Evolutionary conservation across 2,888 invertebrate genomes (phyloP).

Genomic region (Eristalis tenax): DNA sequence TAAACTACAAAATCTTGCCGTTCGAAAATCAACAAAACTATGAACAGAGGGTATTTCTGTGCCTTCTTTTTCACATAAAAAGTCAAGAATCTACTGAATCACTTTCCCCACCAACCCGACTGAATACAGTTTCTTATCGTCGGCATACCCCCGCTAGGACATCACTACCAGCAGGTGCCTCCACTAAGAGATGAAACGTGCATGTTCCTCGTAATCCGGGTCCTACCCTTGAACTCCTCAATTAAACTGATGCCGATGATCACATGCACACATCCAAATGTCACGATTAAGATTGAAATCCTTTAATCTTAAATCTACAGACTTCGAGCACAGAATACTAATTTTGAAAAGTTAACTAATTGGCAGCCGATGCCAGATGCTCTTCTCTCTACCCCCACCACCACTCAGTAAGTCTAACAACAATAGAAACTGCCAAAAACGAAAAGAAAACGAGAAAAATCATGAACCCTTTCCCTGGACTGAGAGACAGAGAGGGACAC

Average conservation of each 20-base stretch:
- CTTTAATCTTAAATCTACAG: constrained; percentile 30
- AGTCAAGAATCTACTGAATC: neutral
- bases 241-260: constrained; percentile 37
- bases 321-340: constrained; percentile 46
- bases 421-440: neutral
- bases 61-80: neutral
- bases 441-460: neutral
- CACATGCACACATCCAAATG: constrained; percentile 9
- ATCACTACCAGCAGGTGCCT: neutral
- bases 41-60: neutral
- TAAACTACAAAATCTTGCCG: too few relatives aligned
- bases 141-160: neutral
- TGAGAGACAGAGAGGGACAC: constrained; percentile 3
- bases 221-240: constrained; percentile 2
- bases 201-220: constrained; percentile 16
- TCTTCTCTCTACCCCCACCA: neutral
- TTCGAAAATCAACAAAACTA: too few relatives aligned
- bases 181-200: constrained; percentile 36
- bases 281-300: constrained; percentile 11
- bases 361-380: constrained; percentile 39
- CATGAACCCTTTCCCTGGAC: neutral
- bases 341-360: constrained; percentile 58
- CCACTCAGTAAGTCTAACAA: neutral
- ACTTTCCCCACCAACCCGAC: neutral
- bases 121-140: neutral